These are phyloP conservation scores for Trinorchestia longiramus DNA, from an alignment of 1,140 invertebrate genomes.

Conservation along the genomic window DNA sequence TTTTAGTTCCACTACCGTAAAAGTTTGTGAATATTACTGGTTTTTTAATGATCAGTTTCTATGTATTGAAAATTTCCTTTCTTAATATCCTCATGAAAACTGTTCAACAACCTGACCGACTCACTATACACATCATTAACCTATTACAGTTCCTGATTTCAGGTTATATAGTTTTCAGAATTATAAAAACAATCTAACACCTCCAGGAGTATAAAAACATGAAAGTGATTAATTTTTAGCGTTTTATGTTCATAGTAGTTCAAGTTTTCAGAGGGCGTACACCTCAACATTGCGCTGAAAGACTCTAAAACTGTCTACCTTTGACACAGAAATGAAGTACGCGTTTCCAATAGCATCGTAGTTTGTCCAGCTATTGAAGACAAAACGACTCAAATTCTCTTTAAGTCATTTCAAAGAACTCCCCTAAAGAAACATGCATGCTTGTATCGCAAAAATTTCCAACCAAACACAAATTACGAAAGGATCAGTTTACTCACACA, in stretches of 20 bases:
- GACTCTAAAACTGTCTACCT: background rate
- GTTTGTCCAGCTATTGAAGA: background rate
- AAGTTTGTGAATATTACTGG: too few species aligned
- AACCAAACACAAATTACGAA: background rate
- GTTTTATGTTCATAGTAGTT: background rate
- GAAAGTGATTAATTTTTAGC: background rate
- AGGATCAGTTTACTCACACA: slow-evolving; percentile 72
- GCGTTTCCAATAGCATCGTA: background rate
- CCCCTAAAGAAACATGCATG: background rate
- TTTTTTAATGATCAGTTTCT: too few species aligned
- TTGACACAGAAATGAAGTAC: background rate
- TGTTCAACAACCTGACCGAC: too few species aligned
- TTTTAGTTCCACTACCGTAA: too few species aligned
- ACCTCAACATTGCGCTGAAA: background rate
- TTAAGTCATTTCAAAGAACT: background rate
- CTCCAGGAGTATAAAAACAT: too few species aligned
- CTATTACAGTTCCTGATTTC: too few species aligned
- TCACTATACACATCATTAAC: too few species aligned
- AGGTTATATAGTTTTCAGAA: too few species aligned
- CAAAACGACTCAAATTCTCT: background rate
- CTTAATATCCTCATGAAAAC: too few species aligned
- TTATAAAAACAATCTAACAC: too few species aligned
- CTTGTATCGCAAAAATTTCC: background rate
- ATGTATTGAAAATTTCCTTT: too few species aligned
- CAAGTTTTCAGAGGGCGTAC: background rate